Evolutionary conservation across 2,797 vertebrate species (phyloP).

Genomic region (Anguilla obscura): DNA sequence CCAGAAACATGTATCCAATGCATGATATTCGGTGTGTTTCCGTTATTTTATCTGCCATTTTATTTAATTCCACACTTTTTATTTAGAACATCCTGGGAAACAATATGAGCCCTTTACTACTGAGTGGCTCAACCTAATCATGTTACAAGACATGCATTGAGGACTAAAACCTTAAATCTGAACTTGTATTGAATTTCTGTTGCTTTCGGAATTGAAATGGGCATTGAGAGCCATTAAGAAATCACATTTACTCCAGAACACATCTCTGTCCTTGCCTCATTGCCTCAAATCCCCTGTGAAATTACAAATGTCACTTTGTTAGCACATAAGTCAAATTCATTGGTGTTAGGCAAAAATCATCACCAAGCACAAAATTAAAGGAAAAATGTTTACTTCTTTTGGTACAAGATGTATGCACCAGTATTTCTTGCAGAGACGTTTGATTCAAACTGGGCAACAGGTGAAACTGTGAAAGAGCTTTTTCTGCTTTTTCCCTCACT

Average conservation of each 20-base stretch:
- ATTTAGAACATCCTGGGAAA: not conserved
- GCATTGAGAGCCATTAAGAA: not conserved
- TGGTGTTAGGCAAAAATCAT: not conserved
- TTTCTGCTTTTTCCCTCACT: not conserved
- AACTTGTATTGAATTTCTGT: not conserved
- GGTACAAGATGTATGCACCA: not conserved
- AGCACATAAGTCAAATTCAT: not conserved
- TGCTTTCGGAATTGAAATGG: not conserved
- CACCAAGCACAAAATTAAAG: not conserved
- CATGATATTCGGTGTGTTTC: no score
- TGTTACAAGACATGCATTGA: not conserved
- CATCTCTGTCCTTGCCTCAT: no score
- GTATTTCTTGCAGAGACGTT: not conserved
- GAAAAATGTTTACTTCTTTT: constrained; percentile 35
- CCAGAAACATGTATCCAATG: no score
- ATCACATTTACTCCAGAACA: not conserved
- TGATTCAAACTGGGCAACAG: not conserved
- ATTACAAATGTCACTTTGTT: not conserved
- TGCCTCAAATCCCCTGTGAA: no score
- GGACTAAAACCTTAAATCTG: not conserved
- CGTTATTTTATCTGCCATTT: not conserved
- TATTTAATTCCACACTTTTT: not conserved
- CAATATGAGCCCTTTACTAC: not conserved
- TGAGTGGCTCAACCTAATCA: not conserved
- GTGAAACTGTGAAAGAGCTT: not conserved